Base-by-base conservation (phyloP, 2,888 invertebrate genomes). In the Clanis bilineata region DNA sequence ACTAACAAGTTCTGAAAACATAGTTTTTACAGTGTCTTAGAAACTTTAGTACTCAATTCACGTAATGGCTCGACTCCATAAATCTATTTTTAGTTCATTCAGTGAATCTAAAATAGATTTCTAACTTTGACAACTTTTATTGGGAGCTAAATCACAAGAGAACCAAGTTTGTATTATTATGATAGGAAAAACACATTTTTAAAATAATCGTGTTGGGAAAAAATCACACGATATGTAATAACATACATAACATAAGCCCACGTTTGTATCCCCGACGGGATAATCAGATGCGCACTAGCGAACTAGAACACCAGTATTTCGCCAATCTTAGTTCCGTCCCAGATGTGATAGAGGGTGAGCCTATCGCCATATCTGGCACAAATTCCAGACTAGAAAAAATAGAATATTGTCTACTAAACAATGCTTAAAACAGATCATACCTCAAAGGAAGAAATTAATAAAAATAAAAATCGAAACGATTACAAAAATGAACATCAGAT, bases 401-500 rank as follows among this genome's bases (percentile, higher is more conserved):
- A 58, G 54, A 43, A 60, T 57, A 18, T 66, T 66, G 56, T 59
- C 63, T 63, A 59, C 38, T 51, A 32, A 51, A 47, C 44, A 64
- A 61, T 58, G 51, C 32, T 51, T 51, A 51, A 51, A 57, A 64
- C 25, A 39, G 51, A 32, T 51, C 32, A 51, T 51, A 51, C 28
- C 51, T 51, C 51, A 51, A 58, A 59, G 38, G 32, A 67, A 59
- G 55, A 68, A 67, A 67, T 73, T 71, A 79, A 77, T 77, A 74
- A 74, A 75, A 72, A 72, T 72, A 79, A 81, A 81, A 80, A 79
- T 82, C 74, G 66, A 80, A 73, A 77, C 83, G 80, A 83, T 85
- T 84, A 76, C 82, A 83, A 85, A 88, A 89, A 86, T 85, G 84
- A 88, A 79, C 83, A 84, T 79, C 77, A 75, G 74, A 73, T 69